Conservation (phyloP, 2,797 vertebrate species). For the Channa striata region DNA sequence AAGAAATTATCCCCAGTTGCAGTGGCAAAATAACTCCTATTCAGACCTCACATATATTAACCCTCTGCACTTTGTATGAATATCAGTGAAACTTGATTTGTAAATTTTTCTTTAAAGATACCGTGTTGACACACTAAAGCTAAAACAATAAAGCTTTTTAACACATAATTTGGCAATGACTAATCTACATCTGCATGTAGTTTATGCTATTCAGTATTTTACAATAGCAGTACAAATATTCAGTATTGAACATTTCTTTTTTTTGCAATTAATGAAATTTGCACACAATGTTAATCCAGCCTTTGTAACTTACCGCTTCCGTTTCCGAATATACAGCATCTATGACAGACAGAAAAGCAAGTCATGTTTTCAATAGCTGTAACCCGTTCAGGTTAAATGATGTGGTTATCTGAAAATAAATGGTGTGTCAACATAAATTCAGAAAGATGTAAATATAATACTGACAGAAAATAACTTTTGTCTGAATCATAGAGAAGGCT, state of each 20-base stretch:
- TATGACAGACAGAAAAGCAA: slow-evolving; percentile 68
- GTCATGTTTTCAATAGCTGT: not conserved
- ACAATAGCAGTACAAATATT: too few species aligned
- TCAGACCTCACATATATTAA: not conserved
- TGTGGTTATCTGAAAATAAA: too few species aligned
- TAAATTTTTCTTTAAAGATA: not conserved
- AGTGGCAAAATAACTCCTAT: too few species aligned
- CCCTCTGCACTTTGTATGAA: not conserved
- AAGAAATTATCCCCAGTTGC: not conserved
- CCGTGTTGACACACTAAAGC: not conserved
- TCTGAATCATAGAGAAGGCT: not conserved
- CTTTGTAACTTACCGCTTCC: slow-evolving; percentile 89
- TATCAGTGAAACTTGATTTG: not conserved
- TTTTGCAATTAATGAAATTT: not conserved
- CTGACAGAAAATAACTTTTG: not conserved
- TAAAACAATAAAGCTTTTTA: not conserved
- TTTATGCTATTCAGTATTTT: not conserved
- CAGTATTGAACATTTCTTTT: not conserved
- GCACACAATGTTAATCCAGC: not conserved
- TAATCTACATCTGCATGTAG: not conserved
- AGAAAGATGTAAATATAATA: not conserved
- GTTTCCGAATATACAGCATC: slow-evolving; percentile 98
- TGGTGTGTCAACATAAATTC: not conserved
- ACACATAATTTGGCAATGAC: not conserved
- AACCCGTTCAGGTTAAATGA: not conserved